Percentiles rank a stretch among this genome's conserved stretches.
Conservation (phyloP, 2,797 vertebrate species). For the Orientallactaga sibirica region DNA sequence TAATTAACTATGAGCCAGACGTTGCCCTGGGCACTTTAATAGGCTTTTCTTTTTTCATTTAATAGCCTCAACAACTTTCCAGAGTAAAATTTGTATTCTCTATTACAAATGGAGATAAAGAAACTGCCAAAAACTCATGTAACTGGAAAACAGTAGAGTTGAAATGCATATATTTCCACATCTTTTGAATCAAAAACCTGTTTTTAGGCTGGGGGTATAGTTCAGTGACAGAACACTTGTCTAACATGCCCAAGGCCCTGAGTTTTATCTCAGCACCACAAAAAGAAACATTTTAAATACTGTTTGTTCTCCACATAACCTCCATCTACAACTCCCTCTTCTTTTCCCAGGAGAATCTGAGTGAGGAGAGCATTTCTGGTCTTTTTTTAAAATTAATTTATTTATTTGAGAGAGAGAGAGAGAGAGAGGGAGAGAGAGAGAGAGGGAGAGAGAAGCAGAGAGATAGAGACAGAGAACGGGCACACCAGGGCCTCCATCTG, state of each 20-base stretch:
- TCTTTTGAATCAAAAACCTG: background rate
- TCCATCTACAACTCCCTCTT: background rate
- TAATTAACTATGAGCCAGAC: background rate
- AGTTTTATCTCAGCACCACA: background rate
- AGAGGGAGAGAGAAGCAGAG: no score
- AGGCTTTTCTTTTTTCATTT: background rate
- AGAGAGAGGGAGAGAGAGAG: no score
- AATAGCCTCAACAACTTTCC: background rate
- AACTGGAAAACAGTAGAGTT: background rate
- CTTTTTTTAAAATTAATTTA: background rate
- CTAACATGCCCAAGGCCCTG: background rate
- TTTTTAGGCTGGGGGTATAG: background rate
- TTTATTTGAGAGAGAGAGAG: no score
- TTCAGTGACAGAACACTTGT: background rate
- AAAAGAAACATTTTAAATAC: background rate
- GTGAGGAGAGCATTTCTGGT: background rate
- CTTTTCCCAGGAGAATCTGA: slow-evolving; percentile 3
- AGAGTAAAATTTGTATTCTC: background rate
- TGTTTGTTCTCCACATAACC: background rate
- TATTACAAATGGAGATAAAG: background rate
- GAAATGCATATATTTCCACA: background rate
- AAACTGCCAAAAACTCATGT: background rate
- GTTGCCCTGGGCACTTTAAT: background rate
- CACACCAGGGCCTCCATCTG: no score
- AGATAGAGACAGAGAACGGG: no score